phyloP scores from a whole-genome alignment of 2,888 invertebrate species.

The Microchrysa polita region DNA sequence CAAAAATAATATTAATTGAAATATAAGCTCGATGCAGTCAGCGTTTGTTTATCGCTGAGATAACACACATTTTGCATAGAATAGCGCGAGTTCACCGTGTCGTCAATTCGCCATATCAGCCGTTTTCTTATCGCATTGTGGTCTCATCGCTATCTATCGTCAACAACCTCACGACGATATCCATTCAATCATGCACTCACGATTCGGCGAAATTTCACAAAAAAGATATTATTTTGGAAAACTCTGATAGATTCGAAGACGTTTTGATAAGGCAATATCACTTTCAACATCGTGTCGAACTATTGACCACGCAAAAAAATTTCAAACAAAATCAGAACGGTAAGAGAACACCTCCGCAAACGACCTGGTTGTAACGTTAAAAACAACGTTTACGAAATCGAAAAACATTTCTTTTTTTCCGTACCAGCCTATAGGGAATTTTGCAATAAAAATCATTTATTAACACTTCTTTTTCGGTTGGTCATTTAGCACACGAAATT shows the following conservation, averaged over 20 bases:
- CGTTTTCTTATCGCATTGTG: conserved; percentile 10
- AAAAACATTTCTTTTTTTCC: background rate
- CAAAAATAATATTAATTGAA: too few species aligned
- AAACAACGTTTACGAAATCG: conserved; percentile 14
- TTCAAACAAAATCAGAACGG: conserved; percentile 1
- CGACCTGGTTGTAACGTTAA: background rate
- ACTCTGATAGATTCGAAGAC: background rate
- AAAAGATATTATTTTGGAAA: background rate
- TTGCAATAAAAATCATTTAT: background rate
- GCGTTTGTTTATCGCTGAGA: background rate
- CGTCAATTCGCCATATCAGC: conserved; percentile 31
- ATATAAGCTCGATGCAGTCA: too few species aligned
- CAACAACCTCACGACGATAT: background rate
- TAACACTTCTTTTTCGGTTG: conserved; percentile 4
- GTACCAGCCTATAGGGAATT: too few species aligned
- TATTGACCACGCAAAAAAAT: background rate
- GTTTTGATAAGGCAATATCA: conserved; percentile 8
- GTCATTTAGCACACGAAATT: background rate
- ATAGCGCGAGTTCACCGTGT: conserved; percentile 28
- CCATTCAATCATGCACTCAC: conserved; percentile 24
- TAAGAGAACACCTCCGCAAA: conserved; percentile 15
- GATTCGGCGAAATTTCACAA: background rate
- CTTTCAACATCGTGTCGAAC: conserved; percentile 3
- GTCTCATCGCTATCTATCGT: conserved; percentile 5
- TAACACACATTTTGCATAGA: background rate